Conservation (phyloP, 2,797 vertebrate species). For the Acanthornis magna region DNA sequence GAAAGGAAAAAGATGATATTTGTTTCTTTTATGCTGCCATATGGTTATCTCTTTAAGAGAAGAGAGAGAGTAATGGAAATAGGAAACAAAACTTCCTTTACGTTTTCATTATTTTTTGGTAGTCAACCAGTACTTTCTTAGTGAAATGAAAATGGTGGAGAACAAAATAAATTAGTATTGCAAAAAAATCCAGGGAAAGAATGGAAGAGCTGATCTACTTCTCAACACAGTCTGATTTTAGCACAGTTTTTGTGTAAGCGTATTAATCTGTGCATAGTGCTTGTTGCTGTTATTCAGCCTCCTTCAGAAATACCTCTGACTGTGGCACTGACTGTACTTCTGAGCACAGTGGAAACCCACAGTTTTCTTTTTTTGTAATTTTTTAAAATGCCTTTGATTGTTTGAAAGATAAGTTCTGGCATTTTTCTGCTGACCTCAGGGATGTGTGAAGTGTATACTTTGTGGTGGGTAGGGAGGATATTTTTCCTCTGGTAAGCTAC, state of each 20-base stretch:
- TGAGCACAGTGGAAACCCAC: neutral
- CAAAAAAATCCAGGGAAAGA: neutral
- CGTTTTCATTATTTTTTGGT: neutral
- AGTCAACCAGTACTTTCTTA: neutral
- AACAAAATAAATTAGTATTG: neutral
- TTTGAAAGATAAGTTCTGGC: neutral
- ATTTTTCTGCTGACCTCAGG: neutral
- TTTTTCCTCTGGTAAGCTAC: neutral
- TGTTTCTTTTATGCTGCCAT: neutral
- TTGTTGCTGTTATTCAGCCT: neutral
- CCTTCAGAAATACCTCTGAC: neutral
- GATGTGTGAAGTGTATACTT: neutral
- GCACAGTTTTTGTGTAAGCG: neutral
- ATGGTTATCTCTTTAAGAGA: neutral
- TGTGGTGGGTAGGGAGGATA: neutral
- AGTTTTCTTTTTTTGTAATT: neutral
- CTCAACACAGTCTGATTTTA: neutral
- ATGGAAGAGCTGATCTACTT: neutral
- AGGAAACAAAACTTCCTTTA: neutral
- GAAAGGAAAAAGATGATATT: neutral
- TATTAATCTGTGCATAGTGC: neutral
- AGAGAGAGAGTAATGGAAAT: neutral
- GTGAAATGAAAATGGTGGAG: neutral
- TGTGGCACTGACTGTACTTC: neutral
- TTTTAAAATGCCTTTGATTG: neutral